Base-by-base conservation (phyloP, 2,888 invertebrate genomes). In the Cheilosia vernalis region DNA sequence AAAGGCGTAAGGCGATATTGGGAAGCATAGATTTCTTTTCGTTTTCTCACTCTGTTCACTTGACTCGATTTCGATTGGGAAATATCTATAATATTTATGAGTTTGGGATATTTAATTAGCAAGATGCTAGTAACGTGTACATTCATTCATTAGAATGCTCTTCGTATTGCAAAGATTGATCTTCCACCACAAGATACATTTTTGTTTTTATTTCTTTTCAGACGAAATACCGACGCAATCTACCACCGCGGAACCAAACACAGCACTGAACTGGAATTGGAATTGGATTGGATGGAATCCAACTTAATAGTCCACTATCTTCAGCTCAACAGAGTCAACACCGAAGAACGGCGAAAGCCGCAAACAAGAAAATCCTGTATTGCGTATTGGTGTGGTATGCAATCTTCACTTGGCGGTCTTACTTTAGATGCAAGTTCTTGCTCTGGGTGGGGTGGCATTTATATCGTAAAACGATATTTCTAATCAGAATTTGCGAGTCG, bases 351-450 rank as follows among this genome's bases (percentile, higher is more conserved):
- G 85, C 79, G 82, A 87, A 85, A 84, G 87, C 85, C 87, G 81
- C 86, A 87, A 87, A 88, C 87, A 73, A 86, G 88, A 87, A 88
- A 87, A 87, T 87, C 87, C 87, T 87, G 87, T 87, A 74, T 87
- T 79, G 55, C 60, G 87, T 87, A 70, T 87, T 79, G 55, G 64
- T 81, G 66, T 55, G 70, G 58, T 79, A 58, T 64, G 81, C 70
- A 73, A 83, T 42, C 30, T 30, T 85, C 30, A 85, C 84, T 56
- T 76, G 74, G n/a, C 47, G 40, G 61, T 47, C 72, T 49, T 64
- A 69, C 84, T 84, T 79, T 55, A 7, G 24, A 9, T 49, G 49
- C 42, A 30, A 24, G 30, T 27, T 61, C 13, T 17, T 1, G 2
- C 9, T 40, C 13, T 21, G 19, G 6, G 13, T 44, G 15, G 33